A percentile compares a stretch with the other conserved stretches of the same genome.
phyloP scores from a whole-genome alignment of 2,797 vertebrate species.

The Gymnothorax reevesii region DNA sequence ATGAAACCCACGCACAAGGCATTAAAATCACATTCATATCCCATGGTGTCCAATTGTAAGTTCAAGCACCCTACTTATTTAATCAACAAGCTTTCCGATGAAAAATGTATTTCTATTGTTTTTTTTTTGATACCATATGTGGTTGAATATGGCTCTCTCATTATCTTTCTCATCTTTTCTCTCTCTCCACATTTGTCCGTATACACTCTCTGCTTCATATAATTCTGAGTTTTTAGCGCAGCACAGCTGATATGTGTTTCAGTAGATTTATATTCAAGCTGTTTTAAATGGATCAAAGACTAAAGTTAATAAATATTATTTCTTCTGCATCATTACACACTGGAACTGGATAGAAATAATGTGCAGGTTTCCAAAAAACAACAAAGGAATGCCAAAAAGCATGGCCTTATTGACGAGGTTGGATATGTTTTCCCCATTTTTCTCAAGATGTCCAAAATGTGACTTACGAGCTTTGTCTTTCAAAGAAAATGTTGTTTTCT shows the following conservation, averaged over 20 bases:
- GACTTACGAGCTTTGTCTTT: no score
- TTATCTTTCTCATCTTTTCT: background rate
- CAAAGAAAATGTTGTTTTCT: background rate
- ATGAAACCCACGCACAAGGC: background rate
- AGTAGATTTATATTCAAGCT: background rate
- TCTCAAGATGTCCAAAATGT: no score
- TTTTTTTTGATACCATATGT: background rate
- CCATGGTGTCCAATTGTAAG: background rate
- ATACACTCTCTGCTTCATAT: background rate
- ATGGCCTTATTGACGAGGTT: no score
- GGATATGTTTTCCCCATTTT: no score
- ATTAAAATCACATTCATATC: background rate
- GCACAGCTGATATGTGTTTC: background rate
- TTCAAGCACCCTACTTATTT: conserved; percentile 1
- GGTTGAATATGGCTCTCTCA: background rate
- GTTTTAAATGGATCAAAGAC: background rate
- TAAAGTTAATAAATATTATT: no score
- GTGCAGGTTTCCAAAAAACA: no score
- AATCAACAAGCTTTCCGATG: background rate
- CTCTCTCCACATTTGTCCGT: background rate
- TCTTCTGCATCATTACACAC: no score
- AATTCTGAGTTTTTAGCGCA: background rate
- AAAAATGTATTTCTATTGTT: background rate
- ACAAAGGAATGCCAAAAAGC: no score
- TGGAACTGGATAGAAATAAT: no score